Evolutionary conservation across 2,888 invertebrate genomes (phyloP), one percentile per base, ranked within the genome.

Genomic region (Drosophila prolongata): DNA sequence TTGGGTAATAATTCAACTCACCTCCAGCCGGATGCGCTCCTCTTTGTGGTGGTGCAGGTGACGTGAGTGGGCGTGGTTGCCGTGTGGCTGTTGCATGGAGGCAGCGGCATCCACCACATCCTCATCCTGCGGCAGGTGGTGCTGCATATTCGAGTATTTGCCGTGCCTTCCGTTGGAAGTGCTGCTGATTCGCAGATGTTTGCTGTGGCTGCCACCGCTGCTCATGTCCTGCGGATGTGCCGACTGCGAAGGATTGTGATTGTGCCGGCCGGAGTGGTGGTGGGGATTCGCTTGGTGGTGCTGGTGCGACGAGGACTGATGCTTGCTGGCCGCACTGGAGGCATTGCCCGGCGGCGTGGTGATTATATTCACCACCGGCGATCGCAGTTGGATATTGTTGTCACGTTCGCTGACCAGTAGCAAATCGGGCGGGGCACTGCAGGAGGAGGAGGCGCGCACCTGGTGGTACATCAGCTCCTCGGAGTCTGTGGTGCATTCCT

Each of bases 401-500:
- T 94, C 94, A 60, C 94, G 92, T 56, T 92, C 92, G 87, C 94
- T 94, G 19, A 94, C 94, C 85, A 94, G 84, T 77, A 95, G 89
- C 80, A 94, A 89, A 90, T 95, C 94, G 10, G 95, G 95, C 10
- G 95, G 94, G 8, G 94, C 94, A 52, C 94, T 94, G 79, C 94
- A 94, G 38, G 94, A 94, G 13, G 94, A 94, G 47, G 94, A 93
- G 44, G 94, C 94, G 46, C 94, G 93, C 47, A 92, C 91, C 78
- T 92, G 92, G 78, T 91, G 91, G 49, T 95, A 95, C 88, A 95
- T 94, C 90, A 95, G 91, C 90, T 95, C 95, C 83, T 95, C 95
- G 0, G 95, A 95, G 89, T 95, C 95, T 44, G 95, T 95, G 68
- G 95, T 93, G 90, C 95, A 94, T 91, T 95, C 95, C 77, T 94